Evolutionary conservation across 2,113 vertebrate species (phyloP).

Genomic region (Etheostoma spectabile): DNA sequence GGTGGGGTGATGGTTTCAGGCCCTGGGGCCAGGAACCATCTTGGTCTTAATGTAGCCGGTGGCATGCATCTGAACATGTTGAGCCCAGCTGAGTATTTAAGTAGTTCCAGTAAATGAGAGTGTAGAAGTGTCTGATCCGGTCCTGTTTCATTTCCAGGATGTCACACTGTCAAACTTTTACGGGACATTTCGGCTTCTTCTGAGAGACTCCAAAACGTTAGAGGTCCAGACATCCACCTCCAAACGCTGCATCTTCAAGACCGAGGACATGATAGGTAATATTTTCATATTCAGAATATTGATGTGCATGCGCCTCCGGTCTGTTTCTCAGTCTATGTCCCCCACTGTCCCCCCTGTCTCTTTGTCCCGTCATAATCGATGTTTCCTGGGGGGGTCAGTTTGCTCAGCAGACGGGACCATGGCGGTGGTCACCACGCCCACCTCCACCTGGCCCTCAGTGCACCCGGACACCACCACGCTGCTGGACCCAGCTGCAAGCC

Average conservation of each 20-base stretch:
- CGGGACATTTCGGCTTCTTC: conserved; percentile 61
- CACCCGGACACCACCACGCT: conserved; percentile 67
- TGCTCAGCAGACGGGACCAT: conserved; percentile 81
- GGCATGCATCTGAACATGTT: background rate
- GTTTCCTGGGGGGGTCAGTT: conserved; percentile 54
- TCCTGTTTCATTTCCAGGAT: conserved; percentile 39
- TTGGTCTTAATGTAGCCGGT: no score
- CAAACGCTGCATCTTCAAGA: conserved; percentile 73
- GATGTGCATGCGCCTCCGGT: no score
- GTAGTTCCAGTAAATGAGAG: background rate
- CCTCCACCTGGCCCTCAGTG: conserved; percentile 68
- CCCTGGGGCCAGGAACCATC: no score
- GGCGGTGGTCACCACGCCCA: conserved; percentile 57
- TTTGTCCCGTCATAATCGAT: background rate
- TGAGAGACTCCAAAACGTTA: conserved; percentile 68
- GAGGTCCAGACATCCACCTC: conserved; percentile 59
- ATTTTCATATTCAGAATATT: no score
- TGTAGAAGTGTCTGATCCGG: background rate
- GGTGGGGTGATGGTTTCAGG: no score
- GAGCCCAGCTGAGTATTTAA: background rate
- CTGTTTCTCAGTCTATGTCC: no score
- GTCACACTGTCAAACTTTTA: conserved; percentile 69
- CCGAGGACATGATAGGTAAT: conserved; percentile 71
- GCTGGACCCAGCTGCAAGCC: conserved; percentile 73
- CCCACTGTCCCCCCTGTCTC: no score